Evolutionary conservation across 2,888 invertebrate genomes (phyloP), one percentile per base, ranked within the genome.

Genomic region (Drosophila anceps): DNA sequence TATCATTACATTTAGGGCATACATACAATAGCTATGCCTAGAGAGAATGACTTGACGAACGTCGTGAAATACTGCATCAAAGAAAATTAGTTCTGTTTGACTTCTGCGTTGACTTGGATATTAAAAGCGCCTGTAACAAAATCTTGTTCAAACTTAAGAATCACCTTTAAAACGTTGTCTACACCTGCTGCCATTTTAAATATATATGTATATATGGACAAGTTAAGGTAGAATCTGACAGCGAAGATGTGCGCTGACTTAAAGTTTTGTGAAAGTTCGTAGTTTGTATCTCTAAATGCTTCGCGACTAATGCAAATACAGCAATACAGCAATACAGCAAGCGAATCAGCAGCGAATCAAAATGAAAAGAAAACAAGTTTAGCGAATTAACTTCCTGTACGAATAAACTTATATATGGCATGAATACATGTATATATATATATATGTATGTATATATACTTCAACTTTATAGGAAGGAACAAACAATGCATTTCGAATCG

Each of bases 371-470:
- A 76, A 78, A 78, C 67, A 75, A 75, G 77, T 79, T 76, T 78
- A 59, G 68, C 79, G 59, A 72, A 79, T 72, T 68, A 53, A 50
- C 64, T 78, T 78, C 77, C 80, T 79, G 76, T 79, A 59, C 50
- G 64, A 60, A 44, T 9, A 51, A 53, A 44, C 41, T 59, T n/a
- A 7, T 41, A 37, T 18, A 48, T 53, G 54, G 58, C 27, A 29
- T 27, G 24, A n/a, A 29, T 57, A 29, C 9, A 58, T 57, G 41
- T 50, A 31, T 33, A 13, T 48, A n/a, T 2, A 8, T 10, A 12
- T 10, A 12, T 5, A 15, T 13, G 12, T 15, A 27, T 27, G 18
- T 43, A 27, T n/a, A 18, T 20, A 4, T 53, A 18, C 37, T 9
- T 24, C 10, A 37, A 37, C 53, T 54, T 24, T 54, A 51, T 13